phyloP scores from a whole-genome alignment of 2,113 vertebrate species.

The Perca fluviatilis region DNA sequence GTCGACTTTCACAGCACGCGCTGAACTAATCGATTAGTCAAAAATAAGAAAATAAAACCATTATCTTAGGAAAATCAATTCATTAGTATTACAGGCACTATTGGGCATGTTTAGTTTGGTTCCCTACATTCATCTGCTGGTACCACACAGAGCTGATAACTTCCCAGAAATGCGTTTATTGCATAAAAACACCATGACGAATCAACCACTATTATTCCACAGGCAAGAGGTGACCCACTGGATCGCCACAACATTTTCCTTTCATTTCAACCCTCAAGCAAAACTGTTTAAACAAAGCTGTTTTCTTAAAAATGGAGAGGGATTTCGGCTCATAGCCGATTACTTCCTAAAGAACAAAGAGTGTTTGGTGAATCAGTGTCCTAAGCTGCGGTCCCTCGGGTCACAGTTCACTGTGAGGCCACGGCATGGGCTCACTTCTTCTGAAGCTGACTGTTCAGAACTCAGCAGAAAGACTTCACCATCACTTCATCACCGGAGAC shows the following conservation, averaged over 20 bases:
- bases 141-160: neutral
- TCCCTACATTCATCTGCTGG: neutral
- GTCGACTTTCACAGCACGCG: neutral
- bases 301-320: neutral
- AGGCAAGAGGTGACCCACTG: slow-evolving; percentile 6
- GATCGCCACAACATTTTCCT: slow-evolving; percentile 2
- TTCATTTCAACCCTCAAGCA: neutral
- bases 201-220: slow-evolving; percentile 4
- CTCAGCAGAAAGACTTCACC: slow-evolving; percentile 1
- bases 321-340: neutral
- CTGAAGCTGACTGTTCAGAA: slow-evolving; percentile 6
- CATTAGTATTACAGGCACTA: neutral
- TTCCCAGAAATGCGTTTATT: neutral
- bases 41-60: neutral
- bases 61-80: neutral
- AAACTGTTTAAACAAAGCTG: neutral
- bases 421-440: slow-evolving; percentile 14
- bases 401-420: slow-evolving; percentile 44
- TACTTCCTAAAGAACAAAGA: slow-evolving; percentile 31
- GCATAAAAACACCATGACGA: neutral
- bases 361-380: slow-evolving; percentile 42
- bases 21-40: neutral
- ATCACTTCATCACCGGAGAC: slow-evolving; percentile 4
- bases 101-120: neutral
- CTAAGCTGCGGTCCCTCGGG: slow-evolving; percentile 42